phyloP scores from a whole-genome alignment of 64 coral and sea anemone species.

The Catalaphyllia jardinei region DNA sequence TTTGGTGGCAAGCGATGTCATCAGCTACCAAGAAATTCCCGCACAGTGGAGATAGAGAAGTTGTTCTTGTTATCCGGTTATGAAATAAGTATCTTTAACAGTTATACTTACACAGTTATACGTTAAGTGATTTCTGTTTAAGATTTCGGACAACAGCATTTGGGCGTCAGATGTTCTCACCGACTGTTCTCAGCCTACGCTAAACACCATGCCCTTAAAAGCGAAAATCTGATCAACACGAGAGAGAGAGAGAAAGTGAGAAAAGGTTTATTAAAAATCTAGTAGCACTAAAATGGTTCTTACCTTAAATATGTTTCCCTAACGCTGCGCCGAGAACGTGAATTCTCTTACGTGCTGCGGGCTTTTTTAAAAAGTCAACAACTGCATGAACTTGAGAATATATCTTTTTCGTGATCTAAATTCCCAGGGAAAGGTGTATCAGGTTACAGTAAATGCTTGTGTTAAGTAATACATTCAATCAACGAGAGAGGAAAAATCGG shows the following conservation, averaged over 20 bases:
- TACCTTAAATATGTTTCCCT: constrained; percentile 7
- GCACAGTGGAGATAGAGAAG: too few relatives aligned
- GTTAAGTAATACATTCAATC: constrained; percentile 44
- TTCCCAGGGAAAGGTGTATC: constrained; percentile 2
- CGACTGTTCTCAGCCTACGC: not conserved
- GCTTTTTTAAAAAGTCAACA: constrained; percentile 10
- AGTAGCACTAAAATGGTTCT: not conserved
- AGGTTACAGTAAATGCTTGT: constrained; percentile 15
- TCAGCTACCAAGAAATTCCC: too few relatives aligned
- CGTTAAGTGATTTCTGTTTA: not conserved
- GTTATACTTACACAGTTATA: too few relatives aligned
- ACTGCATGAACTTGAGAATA: not conserved
- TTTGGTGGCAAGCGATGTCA: too few relatives aligned
- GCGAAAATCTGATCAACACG: not conserved
- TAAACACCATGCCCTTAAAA: constrained; percentile 1
- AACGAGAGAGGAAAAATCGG: not conserved
- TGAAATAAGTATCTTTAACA: not conserved
- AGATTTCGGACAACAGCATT: not conserved
- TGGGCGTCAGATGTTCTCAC: not conserved
- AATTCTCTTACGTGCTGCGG: not conserved
- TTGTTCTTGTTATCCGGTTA: too few relatives aligned
- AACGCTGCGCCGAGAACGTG: not conserved
- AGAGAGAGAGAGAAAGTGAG: not conserved
- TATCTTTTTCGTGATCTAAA: constrained; percentile 36
- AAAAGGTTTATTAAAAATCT: not conserved